These are phyloP conservation scores for Mugil cephalus DNA, from an alignment of 2,113 vertebrate genomes.

Conservation along the genomic window DNA sequence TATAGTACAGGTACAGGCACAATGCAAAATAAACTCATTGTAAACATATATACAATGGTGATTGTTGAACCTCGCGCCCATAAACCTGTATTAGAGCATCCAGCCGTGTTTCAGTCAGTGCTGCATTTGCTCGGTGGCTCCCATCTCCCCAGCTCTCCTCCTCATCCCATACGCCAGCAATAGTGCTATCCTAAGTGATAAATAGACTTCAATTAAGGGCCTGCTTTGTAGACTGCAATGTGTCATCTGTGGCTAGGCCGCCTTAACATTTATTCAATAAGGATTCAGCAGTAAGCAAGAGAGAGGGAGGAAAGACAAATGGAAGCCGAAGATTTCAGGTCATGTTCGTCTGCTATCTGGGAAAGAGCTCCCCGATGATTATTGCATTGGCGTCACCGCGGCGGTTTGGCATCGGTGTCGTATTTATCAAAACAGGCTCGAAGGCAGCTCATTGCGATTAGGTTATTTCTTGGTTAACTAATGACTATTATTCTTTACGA, in stretches of 20 bases:
- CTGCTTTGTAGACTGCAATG: conserved; percentile 72
- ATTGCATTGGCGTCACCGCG: conserved; percentile 51
- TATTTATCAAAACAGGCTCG: conserved; percentile 73
- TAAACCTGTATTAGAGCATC: not conserved
- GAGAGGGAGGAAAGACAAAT: conserved; percentile 67
- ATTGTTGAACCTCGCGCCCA: not conserved
- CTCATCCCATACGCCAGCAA: conserved; percentile 30
- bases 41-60: no score
- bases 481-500: conserved; percentile 74
- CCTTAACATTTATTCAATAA: conserved; percentile 79
- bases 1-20: no score
- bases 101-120: not conserved
- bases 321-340: conserved; percentile 69
- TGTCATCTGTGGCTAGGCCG: conserved; percentile 75
- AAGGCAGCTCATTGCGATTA: conserved; percentile 69
- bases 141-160: conserved; percentile 16
- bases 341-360: conserved; percentile 67
- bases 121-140: conserved; percentile 15
- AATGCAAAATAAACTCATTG: no score
- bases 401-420: conserved; percentile 42
- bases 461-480: conserved; percentile 75
- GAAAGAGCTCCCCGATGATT: conserved; percentile 58
- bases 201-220: conserved; percentile 77
- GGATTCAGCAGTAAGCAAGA: conserved; percentile 65
- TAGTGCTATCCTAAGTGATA: conserved; percentile 68